Conservation (phyloP, 2,113 vertebrate genomes). For the Ursus arctos region DNA sequence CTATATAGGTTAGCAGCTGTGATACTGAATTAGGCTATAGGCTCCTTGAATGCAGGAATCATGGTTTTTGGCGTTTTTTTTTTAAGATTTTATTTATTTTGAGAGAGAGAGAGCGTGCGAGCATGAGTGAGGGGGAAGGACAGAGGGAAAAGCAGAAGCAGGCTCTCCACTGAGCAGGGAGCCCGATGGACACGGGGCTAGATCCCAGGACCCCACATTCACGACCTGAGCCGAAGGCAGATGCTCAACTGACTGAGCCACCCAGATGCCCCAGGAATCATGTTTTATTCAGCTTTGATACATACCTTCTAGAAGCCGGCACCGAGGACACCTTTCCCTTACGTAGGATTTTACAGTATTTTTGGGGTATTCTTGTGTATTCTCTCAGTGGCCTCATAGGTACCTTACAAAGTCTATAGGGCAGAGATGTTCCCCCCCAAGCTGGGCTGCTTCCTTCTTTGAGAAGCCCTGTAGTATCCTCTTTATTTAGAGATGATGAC, state of each 20-base stretch:
- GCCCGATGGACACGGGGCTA: background rate
- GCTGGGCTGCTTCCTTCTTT: background rate
- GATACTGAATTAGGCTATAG: background rate
- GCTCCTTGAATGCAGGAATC: background rate
- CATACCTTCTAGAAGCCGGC: fast-evolving
- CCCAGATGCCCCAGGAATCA: background rate
- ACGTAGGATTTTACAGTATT: background rate
- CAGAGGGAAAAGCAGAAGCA: background rate
- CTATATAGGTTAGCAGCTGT: too few species aligned
- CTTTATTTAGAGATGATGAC: background rate
- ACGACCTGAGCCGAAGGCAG: background rate
- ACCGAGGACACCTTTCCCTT: background rate
- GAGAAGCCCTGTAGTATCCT: background rate
- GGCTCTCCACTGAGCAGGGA: background rate
- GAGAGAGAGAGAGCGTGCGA: background rate
- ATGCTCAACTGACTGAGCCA: background rate
- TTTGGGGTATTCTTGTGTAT: background rate
- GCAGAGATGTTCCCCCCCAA: background rate
- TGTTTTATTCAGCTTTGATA: background rate
- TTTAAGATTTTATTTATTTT: background rate
- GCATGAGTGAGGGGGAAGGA: background rate
- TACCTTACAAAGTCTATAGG: background rate
- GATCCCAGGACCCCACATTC: background rate
- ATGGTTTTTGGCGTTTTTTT: too few species aligned
- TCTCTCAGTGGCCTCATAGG: background rate